Conservation (phyloP, 1,140 invertebrate genomes). For the Wasmannia auropunctata region DNA sequence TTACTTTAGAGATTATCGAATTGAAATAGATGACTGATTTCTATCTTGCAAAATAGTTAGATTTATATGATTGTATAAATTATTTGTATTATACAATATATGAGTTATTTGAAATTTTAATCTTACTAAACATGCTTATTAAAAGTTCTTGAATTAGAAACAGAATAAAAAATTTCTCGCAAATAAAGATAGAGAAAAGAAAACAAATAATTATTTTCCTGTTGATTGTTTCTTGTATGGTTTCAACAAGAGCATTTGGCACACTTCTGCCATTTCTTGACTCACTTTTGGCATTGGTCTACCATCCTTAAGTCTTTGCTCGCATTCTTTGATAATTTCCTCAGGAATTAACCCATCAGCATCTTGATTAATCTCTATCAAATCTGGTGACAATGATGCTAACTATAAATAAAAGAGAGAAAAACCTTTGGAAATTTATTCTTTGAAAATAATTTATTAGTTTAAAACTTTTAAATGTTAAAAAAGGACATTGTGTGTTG, state of each 20-base stretch:
- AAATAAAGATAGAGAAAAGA: not conserved
- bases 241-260: not conserved
- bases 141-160: not conserved
- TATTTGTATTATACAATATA: not conserved
- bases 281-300: constrained; percentile 80
- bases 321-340: constrained; percentile 74
- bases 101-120: not conserved
- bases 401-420: constrained; percentile 69
- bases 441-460: not conserved
- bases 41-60: not conserved
- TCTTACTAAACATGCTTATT: not conserved
- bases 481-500: not conserved
- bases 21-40: not conserved
- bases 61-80: not conserved
- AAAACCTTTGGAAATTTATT: not conserved
- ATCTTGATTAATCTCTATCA: constrained; percentile 80
- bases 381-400: constrained; percentile 72
- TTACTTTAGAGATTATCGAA: not conserved
- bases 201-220: not conserved
- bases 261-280: constrained; percentile 54
- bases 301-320: constrained; percentile 65
- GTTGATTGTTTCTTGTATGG: not conserved
- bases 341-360: constrained; percentile 80
- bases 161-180: not conserved
- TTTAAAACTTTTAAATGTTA: not conserved